Conservation (phyloP, 1,140 invertebrate genomes). For the Littorina saxatilis region DNA sequence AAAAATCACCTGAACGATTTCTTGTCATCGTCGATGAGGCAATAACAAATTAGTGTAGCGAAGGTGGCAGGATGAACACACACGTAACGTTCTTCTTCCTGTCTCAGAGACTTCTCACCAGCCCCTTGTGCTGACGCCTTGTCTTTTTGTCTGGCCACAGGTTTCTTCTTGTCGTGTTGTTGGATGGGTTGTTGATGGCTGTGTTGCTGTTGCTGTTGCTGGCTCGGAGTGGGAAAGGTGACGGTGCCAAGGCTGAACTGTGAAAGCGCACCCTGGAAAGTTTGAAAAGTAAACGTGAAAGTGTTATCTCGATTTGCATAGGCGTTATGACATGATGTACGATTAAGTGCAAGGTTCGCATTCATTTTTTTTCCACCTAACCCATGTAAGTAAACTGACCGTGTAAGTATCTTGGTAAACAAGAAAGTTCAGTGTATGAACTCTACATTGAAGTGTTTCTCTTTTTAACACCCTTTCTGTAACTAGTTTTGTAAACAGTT, state of each 20-base stretch:
- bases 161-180: background rate
- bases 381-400: no score
- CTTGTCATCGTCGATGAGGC: constrained; percentile 50
- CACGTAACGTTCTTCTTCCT: constrained; percentile 27
- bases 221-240: background rate
- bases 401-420: no score
- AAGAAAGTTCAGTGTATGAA: no score
- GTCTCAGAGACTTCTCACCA: background rate
- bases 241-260: background rate
- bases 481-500: no score
- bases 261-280: background rate
- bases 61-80: constrained; percentile 47
- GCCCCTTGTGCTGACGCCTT: background rate
- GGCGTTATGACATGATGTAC: no score
- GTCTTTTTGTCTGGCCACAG: no score
- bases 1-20: constrained; percentile 37
- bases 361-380: no score
- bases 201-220: background rate
- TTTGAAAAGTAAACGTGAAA: no score
- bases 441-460: no score
- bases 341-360: no score
- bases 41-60: constrained; percentile 40
- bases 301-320: no score
- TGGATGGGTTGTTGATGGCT: background rate
- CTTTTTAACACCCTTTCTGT: no score